phyloP scores from a whole-genome alignment of 2,113 vertebrate species.

The Hyla sarda region DNA sequence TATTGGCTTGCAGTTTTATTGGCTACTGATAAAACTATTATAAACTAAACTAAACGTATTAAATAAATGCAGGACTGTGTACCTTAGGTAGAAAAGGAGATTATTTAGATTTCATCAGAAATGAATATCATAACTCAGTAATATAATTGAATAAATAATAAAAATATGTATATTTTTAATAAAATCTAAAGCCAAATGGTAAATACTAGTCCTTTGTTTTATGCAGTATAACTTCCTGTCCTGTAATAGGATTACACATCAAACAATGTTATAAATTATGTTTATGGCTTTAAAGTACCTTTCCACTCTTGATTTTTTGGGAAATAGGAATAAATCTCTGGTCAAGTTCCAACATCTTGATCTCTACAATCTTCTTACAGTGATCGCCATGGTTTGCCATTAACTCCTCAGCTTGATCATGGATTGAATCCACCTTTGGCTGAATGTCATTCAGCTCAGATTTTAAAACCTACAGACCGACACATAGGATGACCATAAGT shows the following conservation, averaged over 20 bases:
- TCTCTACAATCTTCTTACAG: constrained; percentile 89
- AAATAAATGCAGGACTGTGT: too few relatives aligned
- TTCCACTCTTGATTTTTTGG: constrained; percentile 85
- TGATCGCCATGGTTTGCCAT: constrained; percentile 89
- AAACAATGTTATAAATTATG: neutral
- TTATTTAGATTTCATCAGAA: neutral
- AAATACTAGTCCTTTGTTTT: neutral
- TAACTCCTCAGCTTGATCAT: constrained; percentile 84
- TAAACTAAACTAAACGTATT: neutral
- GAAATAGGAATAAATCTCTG: constrained; percentile 82
- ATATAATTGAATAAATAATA: too few relatives aligned
- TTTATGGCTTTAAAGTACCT: constrained; percentile 75
- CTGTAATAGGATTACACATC: too few relatives aligned
- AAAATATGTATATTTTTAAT: too few relatives aligned
- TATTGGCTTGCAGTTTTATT: neutral
- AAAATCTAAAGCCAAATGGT: too few relatives aligned
- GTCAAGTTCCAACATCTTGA: constrained; percentile 87
- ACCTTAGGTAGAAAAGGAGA: neutral
- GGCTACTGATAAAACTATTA: too few relatives aligned
- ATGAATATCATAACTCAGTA: too few relatives aligned
- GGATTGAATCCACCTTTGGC: constrained; percentile 85
- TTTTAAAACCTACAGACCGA: constrained; percentile 85
- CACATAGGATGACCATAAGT: constrained; percentile 77
- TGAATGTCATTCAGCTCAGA: constrained; percentile 88
- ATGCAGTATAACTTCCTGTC: neutral